Base-by-base conservation (phyloP, 2,888 invertebrate genomes). In the Dynastes tityus region DNA sequence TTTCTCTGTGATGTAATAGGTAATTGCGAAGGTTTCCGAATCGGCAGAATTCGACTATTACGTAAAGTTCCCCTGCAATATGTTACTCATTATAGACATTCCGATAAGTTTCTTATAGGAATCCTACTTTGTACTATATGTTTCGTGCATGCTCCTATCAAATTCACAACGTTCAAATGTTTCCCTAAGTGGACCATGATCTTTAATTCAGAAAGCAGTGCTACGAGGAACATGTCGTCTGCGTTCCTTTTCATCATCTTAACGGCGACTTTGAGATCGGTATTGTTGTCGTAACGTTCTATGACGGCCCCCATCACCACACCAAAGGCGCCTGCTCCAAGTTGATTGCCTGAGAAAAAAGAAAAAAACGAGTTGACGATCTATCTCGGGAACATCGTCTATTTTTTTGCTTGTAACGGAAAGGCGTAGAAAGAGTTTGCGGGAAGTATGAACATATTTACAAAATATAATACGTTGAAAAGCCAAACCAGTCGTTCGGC, bases 251-350 rank as follows among this genome's bases (percentile, higher is more conserved):
- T 96, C 2, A 97, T 96, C 96, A 96, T 98, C 90, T 98, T 98
- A 0, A 98, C 98, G 0, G 98, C 98, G 0, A 98, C 98, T 0
- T 93, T 94, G 0, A 95, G 94, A 3, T 91, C 90, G 55, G 93
- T 91, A 86, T 96, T 95, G 0, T 93, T 93, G 64, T 93, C 92
- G 65, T 98, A 95, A 1, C 96, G 96, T 75, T 93, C 91, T 0
- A 97, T 97, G 1, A 94, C 94, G 1, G 94, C 95, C 90, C 97
- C 97, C 87, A 97, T 93, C 0, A 98, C 98, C 2, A 97, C 95
- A 27, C 98, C 98, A 87, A 98, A 98, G 6, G 98, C 98, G 32
- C 98, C 98, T 37, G 96, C 95, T 5, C 98, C 98, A 63, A 98
- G 89, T 86, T 96, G 95, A 87, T 95, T 95, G 4, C 96, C 97